Evolutionary conservation across 2,113 vertebrate species (phyloP), one percentile per base, ranked within the genome.

Genomic region (Phaethon lepturus): DNA sequence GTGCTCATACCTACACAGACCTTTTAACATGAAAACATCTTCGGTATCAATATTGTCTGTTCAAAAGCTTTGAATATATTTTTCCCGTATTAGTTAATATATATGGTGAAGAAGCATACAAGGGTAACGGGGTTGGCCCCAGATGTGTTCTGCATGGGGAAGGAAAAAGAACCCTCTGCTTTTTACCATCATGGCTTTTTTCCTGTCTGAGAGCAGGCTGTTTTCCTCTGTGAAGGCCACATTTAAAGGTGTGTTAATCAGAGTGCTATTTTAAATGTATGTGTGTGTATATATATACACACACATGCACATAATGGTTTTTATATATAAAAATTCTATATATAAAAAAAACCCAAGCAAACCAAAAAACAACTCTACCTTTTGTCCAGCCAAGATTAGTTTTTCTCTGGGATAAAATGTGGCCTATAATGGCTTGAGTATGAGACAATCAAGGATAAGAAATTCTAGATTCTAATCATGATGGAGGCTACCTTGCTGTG

Each of bases 1-100:
- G 24, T 0, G 0, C 24, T 78, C 14, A 2, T 6, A 59, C 13
- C 10, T 23, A 6, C 3, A 8, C 10, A 28, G 0, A 7, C 2
- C 24, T 89, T 85, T 82, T 40, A 31, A 69, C 0, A 1, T 31
- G 40, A 47, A 86, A 90, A 56, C 0, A 0, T 16, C 17, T 85
- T 88, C 29, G 26, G 31, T 74, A 31, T 62, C 28, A 40, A 7
- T 63, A 42, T 9, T 33, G 3, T 44, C 28, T 69, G 31, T 68
- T 89, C n/a, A 67, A 91, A 89, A 87, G 14, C 26, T 81, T 63
- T 63, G 24, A 59, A 24, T 44, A 5, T 38, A 28, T 75, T 68
- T 77, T 73, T 18, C 9, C 44, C 3, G 1, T 55, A 6, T 78
- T 42, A 74, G 47, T 26, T n/a, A 75, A 33, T 74, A 29, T 25